Conservation (phyloP, 2,797 vertebrate species). For the Pempheris klunzingeri region DNA sequence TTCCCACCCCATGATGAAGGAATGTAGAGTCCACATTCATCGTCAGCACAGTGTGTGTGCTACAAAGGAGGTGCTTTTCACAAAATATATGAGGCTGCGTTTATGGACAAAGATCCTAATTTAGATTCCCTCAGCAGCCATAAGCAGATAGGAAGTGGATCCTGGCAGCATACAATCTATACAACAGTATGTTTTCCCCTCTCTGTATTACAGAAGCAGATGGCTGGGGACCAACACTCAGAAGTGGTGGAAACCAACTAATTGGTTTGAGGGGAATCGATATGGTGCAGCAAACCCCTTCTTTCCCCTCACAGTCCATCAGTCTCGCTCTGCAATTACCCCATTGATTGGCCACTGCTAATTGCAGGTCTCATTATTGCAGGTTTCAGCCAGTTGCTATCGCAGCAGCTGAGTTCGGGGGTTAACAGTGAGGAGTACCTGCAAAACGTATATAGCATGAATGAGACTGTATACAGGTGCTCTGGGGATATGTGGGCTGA, state of each 20-base stretch:
- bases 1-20: background rate
- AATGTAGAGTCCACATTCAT: slow-evolving; percentile 4
- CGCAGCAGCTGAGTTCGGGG: slow-evolving; percentile 58
- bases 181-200: slow-evolving; percentile 59
- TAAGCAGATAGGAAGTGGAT: slow-evolving; percentile 33
- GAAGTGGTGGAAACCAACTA: slow-evolving; percentile 82
- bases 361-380: slow-evolving; percentile 82
- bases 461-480: background rate
- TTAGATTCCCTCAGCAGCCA: slow-evolving; percentile 52
- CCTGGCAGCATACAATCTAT: slow-evolving; percentile 41
- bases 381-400: slow-evolving; percentile 68
- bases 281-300: slow-evolving; percentile 78
- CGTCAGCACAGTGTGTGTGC: background rate
- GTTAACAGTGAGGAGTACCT: slow-evolving; percentile 44
- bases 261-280: slow-evolving; percentile 86
- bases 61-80: slow-evolving; percentile 2
- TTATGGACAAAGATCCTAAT: slow-evolving; percentile 57
- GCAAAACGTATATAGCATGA: slow-evolving; percentile 17
- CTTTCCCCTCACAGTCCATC: slow-evolving; percentile 74
- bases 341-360: slow-evolving; percentile 83
- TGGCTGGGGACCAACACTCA: slow-evolving; percentile 80
- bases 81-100: slow-evolving; percentile 34
- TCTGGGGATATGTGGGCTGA: slow-evolving; percentile 1
- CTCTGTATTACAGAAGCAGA: slow-evolving; percentile 76
- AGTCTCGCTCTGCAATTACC: slow-evolving; percentile 81